phyloP scores from a whole-genome alignment of 2,797 vertebrate species.

The Pangasius mekongensis region DNA sequence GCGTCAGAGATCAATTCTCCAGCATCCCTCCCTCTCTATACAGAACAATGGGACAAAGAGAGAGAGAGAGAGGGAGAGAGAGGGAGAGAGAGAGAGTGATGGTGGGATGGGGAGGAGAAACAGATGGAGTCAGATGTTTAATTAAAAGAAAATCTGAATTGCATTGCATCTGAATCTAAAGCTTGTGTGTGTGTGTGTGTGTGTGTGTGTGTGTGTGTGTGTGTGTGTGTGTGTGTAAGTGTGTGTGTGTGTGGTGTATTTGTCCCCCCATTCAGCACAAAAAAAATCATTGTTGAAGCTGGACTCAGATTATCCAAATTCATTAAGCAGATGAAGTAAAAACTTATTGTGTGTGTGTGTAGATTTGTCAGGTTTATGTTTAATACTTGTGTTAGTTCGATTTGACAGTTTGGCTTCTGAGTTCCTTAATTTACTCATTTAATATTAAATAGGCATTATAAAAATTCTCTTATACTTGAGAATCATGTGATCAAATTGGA shows the following conservation, averaged over 20 bases:
- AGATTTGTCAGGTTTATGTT: neutral
- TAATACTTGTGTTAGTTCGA: neutral
- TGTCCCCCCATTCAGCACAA: neutral
- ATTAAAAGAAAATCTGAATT: slow-evolving; percentile 19
- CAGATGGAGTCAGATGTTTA: slow-evolving; percentile 26
- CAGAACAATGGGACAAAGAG: slow-evolving; percentile 38
- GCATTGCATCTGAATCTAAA: slow-evolving; percentile 3
- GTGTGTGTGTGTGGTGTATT: too few species aligned
- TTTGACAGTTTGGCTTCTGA: neutral
- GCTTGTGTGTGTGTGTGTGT: neutral
- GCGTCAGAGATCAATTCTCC: slow-evolving; percentile 23
- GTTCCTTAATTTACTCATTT: neutral
- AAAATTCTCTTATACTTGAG: neutral
- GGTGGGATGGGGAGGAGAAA: neutral
- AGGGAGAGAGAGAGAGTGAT: slow-evolving; percentile 20
- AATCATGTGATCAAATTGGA: neutral
- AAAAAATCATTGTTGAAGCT: neutral
- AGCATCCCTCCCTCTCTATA: slow-evolving; percentile 25
- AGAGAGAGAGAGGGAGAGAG: slow-evolving; percentile 1
- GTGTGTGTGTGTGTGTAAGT: neutral
- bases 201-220: neutral
- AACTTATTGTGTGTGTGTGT: neutral
- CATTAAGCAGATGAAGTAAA: neutral
- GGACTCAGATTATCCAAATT: neutral
- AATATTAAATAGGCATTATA: neutral